Conservation (phyloP, 2,797 vertebrate genomes). For the Zenarchopterus dispar region DNA sequence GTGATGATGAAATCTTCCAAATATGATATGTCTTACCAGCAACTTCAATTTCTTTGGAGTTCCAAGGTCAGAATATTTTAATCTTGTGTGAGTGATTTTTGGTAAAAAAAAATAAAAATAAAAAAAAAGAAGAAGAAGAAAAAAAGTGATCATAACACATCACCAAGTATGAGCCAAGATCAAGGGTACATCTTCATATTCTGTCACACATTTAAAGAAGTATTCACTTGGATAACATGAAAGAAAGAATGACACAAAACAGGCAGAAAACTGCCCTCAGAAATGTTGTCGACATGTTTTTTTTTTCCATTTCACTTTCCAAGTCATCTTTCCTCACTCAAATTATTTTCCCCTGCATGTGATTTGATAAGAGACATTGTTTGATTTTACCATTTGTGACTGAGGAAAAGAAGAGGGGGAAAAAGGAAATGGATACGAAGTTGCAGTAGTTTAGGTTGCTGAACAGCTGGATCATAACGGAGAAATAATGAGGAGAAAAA, state of each 20-base stretch:
- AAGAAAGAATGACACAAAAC: neutral
- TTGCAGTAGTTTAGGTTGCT: conserved; percentile 24
- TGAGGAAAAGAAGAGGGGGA: neutral
- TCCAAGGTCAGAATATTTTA: conserved; percentile 19
- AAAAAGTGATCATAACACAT: neutral
- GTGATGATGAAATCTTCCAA: conserved; percentile 29
- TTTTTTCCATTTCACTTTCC: conserved; percentile 6
- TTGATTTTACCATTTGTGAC: conserved; percentile 24
- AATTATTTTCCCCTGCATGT: conserved; percentile 11
- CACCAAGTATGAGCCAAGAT: conserved; percentile 10
- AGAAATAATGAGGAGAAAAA: neutral
- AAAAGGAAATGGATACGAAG: conserved; percentile 17
- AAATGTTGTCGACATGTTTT: conserved; percentile 19
- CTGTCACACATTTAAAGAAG: conserved; percentile 6
- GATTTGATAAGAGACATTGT: conserved; percentile 17
- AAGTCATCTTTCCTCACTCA: conserved; percentile 14
- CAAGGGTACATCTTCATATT: conserved; percentile 4
- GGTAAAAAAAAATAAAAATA: no score
- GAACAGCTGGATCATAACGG: conserved; percentile 50
- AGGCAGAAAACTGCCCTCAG: conserved; percentile 1
- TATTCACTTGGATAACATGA: conserved; percentile 11
- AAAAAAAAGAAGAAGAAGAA: no score
- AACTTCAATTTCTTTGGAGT: neutral
- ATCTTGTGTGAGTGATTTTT: conserved; percentile 7
- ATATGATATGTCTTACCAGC: conserved; percentile 1